These are phyloP conservation scores for Phocoena phocoena DNA, from an alignment of 2,113 vertebrate species.

Conservation along the genomic window DNA sequence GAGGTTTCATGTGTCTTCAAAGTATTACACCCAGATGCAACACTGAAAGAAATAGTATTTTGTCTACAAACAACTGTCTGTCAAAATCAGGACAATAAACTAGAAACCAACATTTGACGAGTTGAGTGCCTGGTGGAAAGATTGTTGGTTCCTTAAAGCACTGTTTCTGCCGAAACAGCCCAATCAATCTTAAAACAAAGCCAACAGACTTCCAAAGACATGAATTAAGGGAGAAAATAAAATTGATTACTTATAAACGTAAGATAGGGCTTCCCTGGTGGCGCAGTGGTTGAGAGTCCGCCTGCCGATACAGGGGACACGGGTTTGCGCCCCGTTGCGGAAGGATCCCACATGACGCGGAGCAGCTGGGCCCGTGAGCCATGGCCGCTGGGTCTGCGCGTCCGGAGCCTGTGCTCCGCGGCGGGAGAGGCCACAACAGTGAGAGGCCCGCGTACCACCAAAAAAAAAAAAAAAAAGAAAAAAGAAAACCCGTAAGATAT, in stretches of 20 bases:
- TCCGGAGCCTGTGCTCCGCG: too few relatives aligned
- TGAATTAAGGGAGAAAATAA: background rate
- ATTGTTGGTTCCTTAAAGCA: background rate
- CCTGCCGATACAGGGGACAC: too few relatives aligned
- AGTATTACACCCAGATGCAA: background rate
- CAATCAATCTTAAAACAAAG: background rate
- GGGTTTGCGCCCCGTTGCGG: too few relatives aligned
- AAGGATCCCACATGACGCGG: too few relatives aligned
- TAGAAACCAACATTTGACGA: background rate
- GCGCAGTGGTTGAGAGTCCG: too few relatives aligned
- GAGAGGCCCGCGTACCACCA: too few relatives aligned
- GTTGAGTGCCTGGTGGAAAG: background rate
- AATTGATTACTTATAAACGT: background rate
- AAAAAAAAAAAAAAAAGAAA: too few relatives aligned
- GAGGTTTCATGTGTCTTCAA: conserved; percentile 10
- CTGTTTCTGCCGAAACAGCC: background rate
- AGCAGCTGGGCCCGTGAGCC: too few relatives aligned
- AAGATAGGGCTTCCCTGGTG: too few relatives aligned
- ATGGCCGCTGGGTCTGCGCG: too few relatives aligned
- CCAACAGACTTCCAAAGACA: background rate
- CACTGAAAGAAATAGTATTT: conserved; percentile 7
- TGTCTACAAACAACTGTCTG: background rate
- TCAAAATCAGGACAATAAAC: conserved; percentile 9
- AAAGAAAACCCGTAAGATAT: too few relatives aligned
- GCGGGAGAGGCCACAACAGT: too few relatives aligned